These are phyloP conservation scores for Perithous albicinctus DNA, from an alignment of 2,888 invertebrate species.

Conservation along the genomic window DNA sequence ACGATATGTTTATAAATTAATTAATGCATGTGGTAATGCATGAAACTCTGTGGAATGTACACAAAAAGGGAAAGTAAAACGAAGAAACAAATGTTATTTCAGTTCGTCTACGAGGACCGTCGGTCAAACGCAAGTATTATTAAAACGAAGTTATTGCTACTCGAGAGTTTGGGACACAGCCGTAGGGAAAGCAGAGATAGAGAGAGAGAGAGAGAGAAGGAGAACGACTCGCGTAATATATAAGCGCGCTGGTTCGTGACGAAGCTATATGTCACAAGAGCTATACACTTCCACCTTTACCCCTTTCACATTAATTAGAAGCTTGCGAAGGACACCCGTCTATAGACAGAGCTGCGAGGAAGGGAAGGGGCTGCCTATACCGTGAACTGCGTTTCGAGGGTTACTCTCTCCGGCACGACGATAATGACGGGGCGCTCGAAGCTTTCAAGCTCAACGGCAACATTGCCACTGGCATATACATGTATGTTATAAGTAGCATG, in stretches of 20 bases:
- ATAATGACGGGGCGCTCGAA: slow-evolving; percentile 33
- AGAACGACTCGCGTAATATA: background rate
- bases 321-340: slow-evolving; percentile 44
- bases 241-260: slow-evolving; percentile 44
- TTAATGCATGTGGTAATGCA: background rate
- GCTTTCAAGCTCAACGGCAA: slow-evolving; percentile 37
- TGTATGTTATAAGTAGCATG: background rate
- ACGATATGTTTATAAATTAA: background rate
- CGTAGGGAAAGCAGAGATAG: background rate
- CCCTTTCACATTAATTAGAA: slow-evolving; percentile 67
- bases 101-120: background rate
- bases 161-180: slow-evolving; percentile 25
- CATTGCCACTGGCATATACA: slow-evolving; percentile 30
- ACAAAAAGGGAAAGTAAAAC: background rate
- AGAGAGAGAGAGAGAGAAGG: too few species aligned
- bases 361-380: background rate
- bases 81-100: background rate
- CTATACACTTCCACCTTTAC: slow-evolving; percentile 39
- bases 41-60: background rate
- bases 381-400: slow-evolving; percentile 30
- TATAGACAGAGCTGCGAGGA: slow-evolving; percentile 20
- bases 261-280: slow-evolving; percentile 40
- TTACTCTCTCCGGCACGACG: slow-evolving; percentile 27
- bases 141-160: slow-evolving; percentile 16
- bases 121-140: slow-evolving; percentile 13